Evolutionary conservation across 2,888 invertebrate species (phyloP).

Genomic region (Psylliodes chrysocephalus): DNA sequence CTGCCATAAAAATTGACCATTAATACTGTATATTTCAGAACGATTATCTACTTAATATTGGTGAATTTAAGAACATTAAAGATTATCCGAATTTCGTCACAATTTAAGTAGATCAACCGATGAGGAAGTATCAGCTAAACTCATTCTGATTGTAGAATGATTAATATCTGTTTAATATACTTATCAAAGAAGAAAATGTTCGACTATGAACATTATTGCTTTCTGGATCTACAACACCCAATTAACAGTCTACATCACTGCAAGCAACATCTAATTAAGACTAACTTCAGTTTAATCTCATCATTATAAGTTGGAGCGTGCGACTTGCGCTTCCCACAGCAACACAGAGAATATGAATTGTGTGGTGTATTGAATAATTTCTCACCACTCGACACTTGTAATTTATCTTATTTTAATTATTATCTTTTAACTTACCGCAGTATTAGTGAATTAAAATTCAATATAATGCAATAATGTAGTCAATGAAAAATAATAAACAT

Average conservation of each 20-base stretch:
- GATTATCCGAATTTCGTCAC: background rate
- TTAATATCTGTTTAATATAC: slow-evolving; percentile 1
- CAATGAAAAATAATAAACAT: too few relatives aligned
- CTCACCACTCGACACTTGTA: background rate
- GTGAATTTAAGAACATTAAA: too few relatives aligned
- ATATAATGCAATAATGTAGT: too few relatives aligned
- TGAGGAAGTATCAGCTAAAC: background rate
- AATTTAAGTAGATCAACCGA: background rate
- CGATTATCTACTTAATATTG: too few relatives aligned
- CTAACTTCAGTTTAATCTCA: slow-evolving; percentile 18
- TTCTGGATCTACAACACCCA: slow-evolving; percentile 18
- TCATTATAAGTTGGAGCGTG: slow-evolving; percentile 17
- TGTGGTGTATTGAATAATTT: slow-evolving; percentile 4
- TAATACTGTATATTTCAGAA: too few relatives aligned
- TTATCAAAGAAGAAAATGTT: slow-evolving; percentile 13
- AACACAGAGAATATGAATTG: slow-evolving; percentile 3
- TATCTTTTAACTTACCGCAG: too few relatives aligned
- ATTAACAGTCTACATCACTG: slow-evolving; percentile 12
- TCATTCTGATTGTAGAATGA: background rate
- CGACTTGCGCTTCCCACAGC: slow-evolving; percentile 9
- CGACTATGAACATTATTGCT: slow-evolving; percentile 12
- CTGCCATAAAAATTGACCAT: too few relatives aligned
- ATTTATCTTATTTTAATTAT: too few relatives aligned
- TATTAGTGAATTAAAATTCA: too few relatives aligned
- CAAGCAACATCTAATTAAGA: slow-evolving; percentile 24